Conservation (phyloP, 2,797 vertebrate genomes). For the Sebastes dallii region DNA sequence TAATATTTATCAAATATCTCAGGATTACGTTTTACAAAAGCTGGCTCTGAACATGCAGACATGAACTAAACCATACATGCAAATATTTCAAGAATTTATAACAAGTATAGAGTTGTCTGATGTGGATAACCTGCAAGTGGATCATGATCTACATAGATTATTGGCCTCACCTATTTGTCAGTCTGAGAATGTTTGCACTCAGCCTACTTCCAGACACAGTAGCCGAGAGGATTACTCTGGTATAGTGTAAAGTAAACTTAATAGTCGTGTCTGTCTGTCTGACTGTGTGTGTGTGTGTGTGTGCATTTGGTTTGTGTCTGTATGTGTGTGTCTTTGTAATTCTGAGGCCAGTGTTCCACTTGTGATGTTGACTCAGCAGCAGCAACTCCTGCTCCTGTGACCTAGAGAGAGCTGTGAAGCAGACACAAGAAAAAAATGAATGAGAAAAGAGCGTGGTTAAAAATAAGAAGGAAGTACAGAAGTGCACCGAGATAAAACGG, state of each 20-base stretch:
- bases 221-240: constrained; percentile 50
- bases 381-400: constrained; percentile 62
- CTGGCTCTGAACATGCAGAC: constrained; percentile 1
- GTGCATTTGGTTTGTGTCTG: not conserved
- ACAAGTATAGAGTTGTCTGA: constrained; percentile 8
- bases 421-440: constrained; percentile 30
- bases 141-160: constrained; percentile 26
- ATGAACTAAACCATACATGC: not conserved
- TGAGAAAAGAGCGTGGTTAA: constrained; percentile 14
- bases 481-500: constrained; percentile 18
- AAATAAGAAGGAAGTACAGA: constrained; percentile 22
- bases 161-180: constrained; percentile 34
- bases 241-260: constrained; percentile 27
- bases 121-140: constrained; percentile 7
- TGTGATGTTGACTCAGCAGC: constrained; percentile 76
- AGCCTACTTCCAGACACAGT: constrained; percentile 48
- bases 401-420: constrained; percentile 51
- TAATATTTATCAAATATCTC: not conserved
- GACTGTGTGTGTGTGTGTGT: not conserved
- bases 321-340: constrained; percentile 24
- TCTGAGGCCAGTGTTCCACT: constrained; percentile 59
- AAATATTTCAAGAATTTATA: constrained; percentile 8
- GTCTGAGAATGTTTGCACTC: constrained; percentile 52
- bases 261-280: constrained; percentile 1
- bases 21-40: not conserved